A percentile compares a stretch with the other conserved stretches of the same genome.
Conservation (phyloP, 2,797 vertebrate genomes). For the Squalus acanthias region DNA sequence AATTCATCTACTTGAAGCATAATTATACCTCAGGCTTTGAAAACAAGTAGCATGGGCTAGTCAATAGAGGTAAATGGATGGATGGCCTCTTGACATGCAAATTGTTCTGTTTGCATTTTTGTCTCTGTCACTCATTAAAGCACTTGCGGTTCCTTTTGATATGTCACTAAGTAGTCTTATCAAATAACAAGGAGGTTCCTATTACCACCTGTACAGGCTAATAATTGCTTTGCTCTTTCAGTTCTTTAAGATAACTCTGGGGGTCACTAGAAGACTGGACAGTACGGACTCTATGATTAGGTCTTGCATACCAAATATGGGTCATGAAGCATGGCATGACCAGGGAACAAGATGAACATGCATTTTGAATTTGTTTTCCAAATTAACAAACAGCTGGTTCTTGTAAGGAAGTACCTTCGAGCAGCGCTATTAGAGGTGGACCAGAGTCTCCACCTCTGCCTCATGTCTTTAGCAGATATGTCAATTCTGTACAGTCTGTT, state of each 20-base stretch:
- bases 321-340: background rate
- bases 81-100: background rate
- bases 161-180: background rate
- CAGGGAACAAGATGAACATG: background rate
- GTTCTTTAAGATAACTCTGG: conserved; percentile 3
- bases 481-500: background rate
- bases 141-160: background rate
- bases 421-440: background rate
- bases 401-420: background rate
- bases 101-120: background rate
- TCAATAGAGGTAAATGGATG: background rate
- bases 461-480: background rate
- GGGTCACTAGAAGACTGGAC: background rate
- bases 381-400: background rate
- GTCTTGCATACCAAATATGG: background rate
- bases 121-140: background rate
- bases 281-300: background rate
- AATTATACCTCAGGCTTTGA: background rate
- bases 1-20: background rate
- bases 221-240: background rate
- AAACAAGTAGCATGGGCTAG: background rate
- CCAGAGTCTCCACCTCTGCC: background rate
- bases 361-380: background rate
- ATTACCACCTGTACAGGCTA: background rate
- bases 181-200: background rate